phyloP scores from a whole-genome alignment of 2,888 invertebrate genomes.

The Drosophila fulvimacula region DNA sequence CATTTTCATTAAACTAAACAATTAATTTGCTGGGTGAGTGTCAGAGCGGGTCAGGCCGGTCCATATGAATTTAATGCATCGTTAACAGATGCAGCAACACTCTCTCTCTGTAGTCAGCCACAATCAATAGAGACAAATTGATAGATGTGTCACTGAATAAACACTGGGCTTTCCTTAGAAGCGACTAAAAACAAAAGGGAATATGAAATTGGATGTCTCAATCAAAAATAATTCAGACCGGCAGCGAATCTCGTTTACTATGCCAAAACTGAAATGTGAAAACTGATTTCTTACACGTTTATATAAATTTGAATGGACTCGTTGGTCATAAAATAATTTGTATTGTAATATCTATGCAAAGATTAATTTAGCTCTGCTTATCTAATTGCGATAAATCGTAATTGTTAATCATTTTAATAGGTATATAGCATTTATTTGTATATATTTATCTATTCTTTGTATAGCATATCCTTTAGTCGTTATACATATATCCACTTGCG shows the following conservation, averaged over 20 bases:
- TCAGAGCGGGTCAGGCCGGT: too few relatives aligned
- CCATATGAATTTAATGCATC: too few relatives aligned
- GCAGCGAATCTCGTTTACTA: constrained; percentile 39
- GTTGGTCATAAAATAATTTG: background rate
- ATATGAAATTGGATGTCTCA: constrained; percentile 58
- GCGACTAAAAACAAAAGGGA: constrained; percentile 34
- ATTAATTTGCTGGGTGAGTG: too few relatives aligned
- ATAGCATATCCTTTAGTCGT: constrained; percentile 29
- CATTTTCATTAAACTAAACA: too few relatives aligned
- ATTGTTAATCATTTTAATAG: background rate
- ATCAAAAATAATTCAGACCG: constrained; percentile 66
- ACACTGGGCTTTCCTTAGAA: constrained; percentile 54
- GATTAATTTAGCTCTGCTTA: too few relatives aligned
- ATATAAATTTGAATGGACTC: too few relatives aligned
- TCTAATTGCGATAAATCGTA: background rate
- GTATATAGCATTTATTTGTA: background rate
- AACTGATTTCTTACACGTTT: too few relatives aligned
- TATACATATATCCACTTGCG: background rate
- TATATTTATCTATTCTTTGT: background rate
- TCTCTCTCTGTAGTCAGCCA: too few relatives aligned
- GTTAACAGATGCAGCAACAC: too few relatives aligned
- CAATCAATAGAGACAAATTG: constrained; percentile 44
- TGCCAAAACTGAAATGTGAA: too few relatives aligned
- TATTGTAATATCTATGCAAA: background rate
- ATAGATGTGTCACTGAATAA: constrained; percentile 55